Conservation (phyloP, 2,888 invertebrate genomes). For the Lochmaea crataegi region DNA sequence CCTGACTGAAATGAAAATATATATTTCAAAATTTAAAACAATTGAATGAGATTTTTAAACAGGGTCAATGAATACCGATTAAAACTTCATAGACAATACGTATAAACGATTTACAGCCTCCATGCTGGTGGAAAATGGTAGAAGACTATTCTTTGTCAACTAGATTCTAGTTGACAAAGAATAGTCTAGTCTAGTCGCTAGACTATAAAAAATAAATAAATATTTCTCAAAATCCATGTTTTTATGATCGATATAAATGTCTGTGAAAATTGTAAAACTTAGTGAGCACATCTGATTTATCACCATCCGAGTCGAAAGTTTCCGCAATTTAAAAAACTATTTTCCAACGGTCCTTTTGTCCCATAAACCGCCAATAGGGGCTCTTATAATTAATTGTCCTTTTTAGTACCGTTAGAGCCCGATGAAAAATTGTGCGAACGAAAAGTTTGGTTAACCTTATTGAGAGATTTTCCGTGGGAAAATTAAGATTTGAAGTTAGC, state of each 20-base stretch:
- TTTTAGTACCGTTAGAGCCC: slow-evolving; percentile 28
- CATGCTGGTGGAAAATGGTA: no score
- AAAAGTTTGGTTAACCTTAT: slow-evolving; percentile 35
- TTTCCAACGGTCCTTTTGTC: slow-evolving; percentile 27
- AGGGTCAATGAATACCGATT: no score
- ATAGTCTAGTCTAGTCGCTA: no score
- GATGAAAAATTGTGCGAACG: slow-evolving; percentile 27
- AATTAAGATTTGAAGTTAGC: slow-evolving; percentile 21
- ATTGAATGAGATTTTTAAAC: no score
- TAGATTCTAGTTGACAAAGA: no score
- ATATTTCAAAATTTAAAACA: no score
- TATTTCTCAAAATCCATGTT: not conserved
- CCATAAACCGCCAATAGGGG: slow-evolving; percentile 25
- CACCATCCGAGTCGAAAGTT: slow-evolving; percentile 14
- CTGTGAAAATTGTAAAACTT: slow-evolving; percentile 23
- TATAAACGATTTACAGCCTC: no score
- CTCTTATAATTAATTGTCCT: slow-evolving; percentile 33
- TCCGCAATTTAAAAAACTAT: slow-evolving; percentile 33
- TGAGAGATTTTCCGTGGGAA: slow-evolving; percentile 25
- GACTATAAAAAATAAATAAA: not conserved
- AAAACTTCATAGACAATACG: no score
- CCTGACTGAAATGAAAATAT: no score
- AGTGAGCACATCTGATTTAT: slow-evolving; percentile 25
- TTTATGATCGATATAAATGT: slow-evolving; percentile 9
- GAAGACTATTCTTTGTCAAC: no score